Conservation (phyloP, 2,888 invertebrate species). For the Trichogramma evanescens region DNA sequence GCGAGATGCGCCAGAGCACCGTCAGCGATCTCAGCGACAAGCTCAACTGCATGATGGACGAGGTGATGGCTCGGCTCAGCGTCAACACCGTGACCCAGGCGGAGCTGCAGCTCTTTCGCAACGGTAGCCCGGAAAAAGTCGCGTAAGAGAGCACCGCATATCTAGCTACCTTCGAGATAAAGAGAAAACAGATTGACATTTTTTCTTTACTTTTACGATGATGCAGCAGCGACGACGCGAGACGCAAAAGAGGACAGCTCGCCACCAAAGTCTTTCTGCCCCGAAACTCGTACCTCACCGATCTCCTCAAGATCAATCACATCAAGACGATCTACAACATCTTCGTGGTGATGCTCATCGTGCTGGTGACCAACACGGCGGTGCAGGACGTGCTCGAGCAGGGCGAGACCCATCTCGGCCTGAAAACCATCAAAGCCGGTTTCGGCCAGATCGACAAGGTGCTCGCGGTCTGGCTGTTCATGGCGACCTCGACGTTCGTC, state of each 20-base stretch:
- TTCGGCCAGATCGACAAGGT: conserved; percentile 58
- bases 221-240: conserved; percentile 23
- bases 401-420: conserved; percentile 57
- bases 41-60: conserved; percentile 30
- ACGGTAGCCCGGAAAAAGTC: too few species aligned
- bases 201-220: not conserved
- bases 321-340: conserved; percentile 80
- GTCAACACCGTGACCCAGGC: not conserved
- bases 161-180: not conserved
- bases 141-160: too few species aligned
- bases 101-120: too few species aligned
- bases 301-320: conserved; percentile 69
- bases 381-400: conserved; percentile 66
- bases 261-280: conserved; percentile 62
- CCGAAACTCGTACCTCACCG: conserved; percentile 74
- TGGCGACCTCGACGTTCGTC: conserved; percentile 47
- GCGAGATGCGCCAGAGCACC: conserved; percentile 27
- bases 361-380: conserved; percentile 66
- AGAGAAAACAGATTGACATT: not conserved
- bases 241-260: conserved; percentile 32
- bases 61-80: conserved; percentile 21
- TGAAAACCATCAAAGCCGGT: conserved; percentile 54
- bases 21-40: conserved; percentile 25
- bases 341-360: conserved; percentile 69
- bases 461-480: conserved; percentile 52